Base-by-base conservation (phyloP, 2,888 invertebrate species). In the Cremastinae sp. region DNA sequence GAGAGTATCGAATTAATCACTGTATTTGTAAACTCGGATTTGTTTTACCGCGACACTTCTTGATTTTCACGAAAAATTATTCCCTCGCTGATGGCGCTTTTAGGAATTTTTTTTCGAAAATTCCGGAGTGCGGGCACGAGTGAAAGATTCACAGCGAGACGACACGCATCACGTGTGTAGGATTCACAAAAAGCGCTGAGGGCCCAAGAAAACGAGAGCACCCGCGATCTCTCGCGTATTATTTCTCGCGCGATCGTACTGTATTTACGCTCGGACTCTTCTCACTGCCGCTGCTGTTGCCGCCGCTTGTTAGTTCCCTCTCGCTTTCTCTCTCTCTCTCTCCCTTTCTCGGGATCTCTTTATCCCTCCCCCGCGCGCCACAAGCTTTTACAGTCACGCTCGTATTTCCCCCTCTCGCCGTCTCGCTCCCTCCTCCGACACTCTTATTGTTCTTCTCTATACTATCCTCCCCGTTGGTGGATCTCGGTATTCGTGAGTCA, bases 281-380 rank as follows among this genome's bases (percentile, higher is more conserved):
- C 54, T 36, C 68, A 45, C 56, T 56, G 56, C 66, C 18, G 49
- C 73, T 36, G 65, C 73, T 36, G 56, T 38, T 71, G 53, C 28
- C 66, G 72, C 68, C 62, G 58, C 72, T 68, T 59, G 38, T 54
- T 66, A 69, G 54, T 58, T 54, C 64, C 38, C 61, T 65, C 70
- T 56, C 56, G 58, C 64, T 72, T 75, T 62, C 75, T 54, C 74
- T 64, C 59, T 54, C 70, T 73, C 72, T 68, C 71, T 65, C 71
- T 56, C 72, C 72, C 76, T 64, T 65, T 73, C 73, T 77, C 79
- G 61, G 78, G 70, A 79, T 78, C 81, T 82, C 81, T 79, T 72
- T 74, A 74, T 77, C 66, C 70, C 75, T 75, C 64, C 73, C 75
- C 75, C 76, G 76, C 78, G 74, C 77, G 56, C 69, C 78, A 16